phyloP scores from a whole-genome alignment of 2,113 vertebrate genomes.

The Sarotherodon lohbergeri region DNA sequence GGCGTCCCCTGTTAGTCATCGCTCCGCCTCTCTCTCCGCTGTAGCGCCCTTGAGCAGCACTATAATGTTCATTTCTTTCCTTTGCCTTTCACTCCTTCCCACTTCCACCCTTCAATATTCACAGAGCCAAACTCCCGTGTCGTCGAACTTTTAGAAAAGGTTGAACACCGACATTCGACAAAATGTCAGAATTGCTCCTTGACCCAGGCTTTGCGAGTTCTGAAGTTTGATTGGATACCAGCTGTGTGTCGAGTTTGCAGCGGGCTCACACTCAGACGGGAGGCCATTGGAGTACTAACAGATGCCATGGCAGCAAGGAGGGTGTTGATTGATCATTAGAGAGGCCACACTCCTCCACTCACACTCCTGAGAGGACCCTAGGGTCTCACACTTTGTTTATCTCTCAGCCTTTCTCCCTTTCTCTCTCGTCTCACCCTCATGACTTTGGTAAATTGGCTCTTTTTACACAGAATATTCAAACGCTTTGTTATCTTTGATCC shows the following conservation, averaged over 20 bases:
- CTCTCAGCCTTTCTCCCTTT: conserved; percentile 21
- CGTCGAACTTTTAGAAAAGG: conserved; percentile 59
- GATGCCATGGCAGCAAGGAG: conserved; percentile 65
- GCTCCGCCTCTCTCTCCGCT: conserved; percentile 1
- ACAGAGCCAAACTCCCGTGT: conserved; percentile 35
- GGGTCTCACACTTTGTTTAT: conserved; percentile 60
- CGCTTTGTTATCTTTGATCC: not conserved
- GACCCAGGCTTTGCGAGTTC: conserved; percentile 33
- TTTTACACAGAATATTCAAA: not conserved
- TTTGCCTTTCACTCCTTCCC: conserved; percentile 12
- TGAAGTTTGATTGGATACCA: conserved; percentile 60
- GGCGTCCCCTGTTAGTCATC: conserved; percentile 36
- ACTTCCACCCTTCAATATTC: conserved; percentile 4
- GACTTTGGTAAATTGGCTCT: conserved; percentile 53
- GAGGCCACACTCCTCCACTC: conserved; percentile 60
- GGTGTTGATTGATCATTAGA: conserved; percentile 78
- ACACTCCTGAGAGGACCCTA: conserved; percentile 50
- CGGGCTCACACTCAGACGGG: conserved; percentile 56
- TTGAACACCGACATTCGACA: conserved; percentile 56
- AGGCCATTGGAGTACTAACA: conserved; percentile 63
- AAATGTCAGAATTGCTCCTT: conserved; percentile 63
- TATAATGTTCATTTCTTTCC: conserved; percentile 17
- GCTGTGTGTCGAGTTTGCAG: conserved; percentile 44
- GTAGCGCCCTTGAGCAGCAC: conserved; percentile 21
- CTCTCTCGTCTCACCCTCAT: conserved; percentile 28